Base-by-base conservation (phyloP, 2,888 invertebrate species). In the Perithous albicinctus region DNA sequence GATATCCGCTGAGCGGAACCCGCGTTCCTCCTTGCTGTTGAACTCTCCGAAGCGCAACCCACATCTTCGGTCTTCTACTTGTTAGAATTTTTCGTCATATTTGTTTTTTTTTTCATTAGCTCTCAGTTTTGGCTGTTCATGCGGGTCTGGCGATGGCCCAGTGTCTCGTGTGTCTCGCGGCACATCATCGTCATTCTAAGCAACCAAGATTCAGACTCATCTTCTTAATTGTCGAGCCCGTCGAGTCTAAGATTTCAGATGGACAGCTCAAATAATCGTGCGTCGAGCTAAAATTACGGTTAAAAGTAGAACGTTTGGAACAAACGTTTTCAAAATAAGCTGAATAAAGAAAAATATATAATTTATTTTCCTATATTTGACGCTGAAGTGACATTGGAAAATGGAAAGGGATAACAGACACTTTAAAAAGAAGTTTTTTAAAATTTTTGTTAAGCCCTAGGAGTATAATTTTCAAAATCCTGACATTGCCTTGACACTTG, bases 231-330 rank as follows among this genome's bases (percentile, higher is more conserved):
- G 73, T 78, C 66, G 38, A 5, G 29, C 26, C 41, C 73, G n/a
- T 67, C 38, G 64, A 59, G 73, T 64, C 43, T 78, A 38, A 66
- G 66, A 73, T 78, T 78, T 78, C 78, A 66, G 8, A 26, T 15
- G 26, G 20, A 54, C 56, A 43, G 29, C 18, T 15, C 18, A 41
- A 48, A 70, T 43, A 56, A 70, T 70, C 43, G 54, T 56, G 3
- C 10, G 15, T 32, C 32, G 15, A 26, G 26, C 59, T 18, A 18
- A 41, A 29, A 26, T 15, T 12, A 43, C 1, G 46, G 12, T 2
- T n/a, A 43, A 12, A 12, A 4, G 5, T 29, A 43, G 43, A n/a
- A 41, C 0, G n/a, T 41, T n/a, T 18, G 6, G 1, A 6, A 18
- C 1, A 18, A 18, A 18, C 7, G 18, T 18, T 18, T 1, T 7